phyloP scores from a whole-genome alignment of 2,888 invertebrate genomes.

The Lepidochrysops patricia region DNA sequence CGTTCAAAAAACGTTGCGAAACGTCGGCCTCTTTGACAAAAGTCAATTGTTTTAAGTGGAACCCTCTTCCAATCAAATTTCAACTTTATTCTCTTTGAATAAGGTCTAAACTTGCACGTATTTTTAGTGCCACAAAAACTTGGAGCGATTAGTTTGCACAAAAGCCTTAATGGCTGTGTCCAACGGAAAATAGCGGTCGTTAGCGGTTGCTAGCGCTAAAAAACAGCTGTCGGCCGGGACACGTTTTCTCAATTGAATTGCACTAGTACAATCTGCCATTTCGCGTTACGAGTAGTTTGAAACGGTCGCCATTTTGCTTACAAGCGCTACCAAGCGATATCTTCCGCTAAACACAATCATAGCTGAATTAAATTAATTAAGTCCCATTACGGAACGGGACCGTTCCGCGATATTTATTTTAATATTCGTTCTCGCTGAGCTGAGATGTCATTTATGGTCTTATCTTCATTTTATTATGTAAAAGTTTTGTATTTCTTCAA shows the following conservation, averaged over 20 bases:
- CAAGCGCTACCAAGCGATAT: too few species aligned
- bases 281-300: too few species aligned
- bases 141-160: not conserved
- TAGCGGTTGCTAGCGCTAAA: too few species aligned
- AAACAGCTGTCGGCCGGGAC: too few species aligned
- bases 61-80: not conserved
- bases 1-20: not conserved
- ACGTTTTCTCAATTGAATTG: too few species aligned
- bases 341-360: too few species aligned
- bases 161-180: not conserved
- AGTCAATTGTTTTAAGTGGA: constrained; percentile 7
- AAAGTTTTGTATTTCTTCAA: too few species aligned
- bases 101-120: not conserved
- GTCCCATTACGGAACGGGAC: not conserved
- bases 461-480: too few species aligned
- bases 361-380: constrained; percentile 8
- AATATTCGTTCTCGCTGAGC: not conserved
- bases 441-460: not conserved
- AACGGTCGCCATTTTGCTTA: too few species aligned
- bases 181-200: too few species aligned
- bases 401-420: not conserved
- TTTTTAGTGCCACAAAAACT: not conserved
- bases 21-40: not conserved
- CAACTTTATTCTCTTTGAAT: not conserved
- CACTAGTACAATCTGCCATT: too few species aligned